phyloP scores from a whole-genome alignment of 1,140 invertebrate genomes.

The Rhagoletis zephyria region DNA sequence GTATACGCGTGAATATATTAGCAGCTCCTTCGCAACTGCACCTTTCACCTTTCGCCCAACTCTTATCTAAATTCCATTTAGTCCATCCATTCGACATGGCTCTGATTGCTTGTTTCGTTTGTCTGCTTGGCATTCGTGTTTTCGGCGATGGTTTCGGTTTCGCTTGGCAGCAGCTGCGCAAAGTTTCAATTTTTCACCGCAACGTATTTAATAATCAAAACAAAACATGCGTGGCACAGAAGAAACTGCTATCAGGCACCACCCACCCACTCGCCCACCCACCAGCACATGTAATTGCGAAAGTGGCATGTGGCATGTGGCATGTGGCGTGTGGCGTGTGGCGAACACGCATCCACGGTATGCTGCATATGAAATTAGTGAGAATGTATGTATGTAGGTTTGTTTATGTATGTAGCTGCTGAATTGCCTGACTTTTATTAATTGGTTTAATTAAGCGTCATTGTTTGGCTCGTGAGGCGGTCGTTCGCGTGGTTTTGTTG shows the following conservation, averaged over 20 bases:
- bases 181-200: slow-evolving; percentile 48
- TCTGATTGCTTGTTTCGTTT: slow-evolving; percentile 21
- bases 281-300: not conserved
- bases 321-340: slow-evolving; percentile 14
- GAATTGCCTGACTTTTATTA: slow-evolving; percentile 44
- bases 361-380: not conserved
- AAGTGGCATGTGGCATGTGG: slow-evolving; percentile 21
- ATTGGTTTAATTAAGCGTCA: slow-evolving; percentile 54
- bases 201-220: slow-evolving; percentile 50
- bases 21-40: not conserved
- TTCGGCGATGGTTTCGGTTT: not conserved
- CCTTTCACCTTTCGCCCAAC: not conserved
- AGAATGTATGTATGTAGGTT: not conserved
- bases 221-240: slow-evolving; percentile 32
- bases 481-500: not conserved
- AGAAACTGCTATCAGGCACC: not conserved
- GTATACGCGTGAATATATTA: too few relatives aligned
- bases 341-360: slow-evolving; percentile 18
- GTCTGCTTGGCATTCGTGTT: slow-evolving; percentile 13
- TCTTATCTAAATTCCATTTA: slow-evolving; percentile 17
- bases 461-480: slow-evolving; percentile 43
- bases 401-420: not conserved
- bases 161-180: slow-evolving; percentile 31
- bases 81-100: slow-evolving; percentile 20
- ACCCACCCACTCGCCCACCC: not conserved